These are phyloP conservation scores for Caenorhabditis tropicalis DNA, from an alignment of 1,140 invertebrate genomes.

Conservation along the genomic window DNA sequence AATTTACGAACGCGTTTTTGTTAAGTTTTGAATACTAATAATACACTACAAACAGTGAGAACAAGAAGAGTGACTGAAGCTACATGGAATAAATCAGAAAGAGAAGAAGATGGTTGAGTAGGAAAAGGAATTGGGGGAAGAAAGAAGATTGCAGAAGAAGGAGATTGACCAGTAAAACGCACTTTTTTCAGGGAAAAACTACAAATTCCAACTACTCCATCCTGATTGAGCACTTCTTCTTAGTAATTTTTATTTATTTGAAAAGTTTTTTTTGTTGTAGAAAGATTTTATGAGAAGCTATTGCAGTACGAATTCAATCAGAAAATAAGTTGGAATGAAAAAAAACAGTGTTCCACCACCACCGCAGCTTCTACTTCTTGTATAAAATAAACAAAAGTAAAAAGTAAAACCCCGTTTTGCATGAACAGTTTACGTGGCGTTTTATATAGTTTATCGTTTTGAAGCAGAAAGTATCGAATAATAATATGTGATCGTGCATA, in stretches of 20 bases:
- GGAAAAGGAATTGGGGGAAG: not conserved
- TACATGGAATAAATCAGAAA: slow-evolving; percentile 28
- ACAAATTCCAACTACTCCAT: not conserved
- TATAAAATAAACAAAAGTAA: not conserved
- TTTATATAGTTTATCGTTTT: not conserved
- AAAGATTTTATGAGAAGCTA: not conserved
- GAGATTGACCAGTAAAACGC: not conserved
- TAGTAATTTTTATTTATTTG: not conserved
- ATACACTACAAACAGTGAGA: not conserved
- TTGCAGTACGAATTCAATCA: not conserved
- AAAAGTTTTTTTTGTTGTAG: no score
- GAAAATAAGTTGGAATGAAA: no score
- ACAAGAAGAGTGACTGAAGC: not conserved
- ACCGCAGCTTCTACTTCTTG: no score
- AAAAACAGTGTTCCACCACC: no score
- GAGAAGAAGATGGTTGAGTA: not conserved
- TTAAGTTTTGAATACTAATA: no score
- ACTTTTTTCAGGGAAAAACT: not conserved
- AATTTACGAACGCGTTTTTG: no score
- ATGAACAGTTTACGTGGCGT: not conserved
- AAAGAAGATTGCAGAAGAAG: not conserved
- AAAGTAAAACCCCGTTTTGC: not conserved
- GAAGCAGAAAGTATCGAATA: no score
- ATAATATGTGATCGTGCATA: not conserved
- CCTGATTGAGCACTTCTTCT: not conserved